Conservation (phyloP, 2,888 invertebrate species). For the Temnothorax unifasciatus region DNA sequence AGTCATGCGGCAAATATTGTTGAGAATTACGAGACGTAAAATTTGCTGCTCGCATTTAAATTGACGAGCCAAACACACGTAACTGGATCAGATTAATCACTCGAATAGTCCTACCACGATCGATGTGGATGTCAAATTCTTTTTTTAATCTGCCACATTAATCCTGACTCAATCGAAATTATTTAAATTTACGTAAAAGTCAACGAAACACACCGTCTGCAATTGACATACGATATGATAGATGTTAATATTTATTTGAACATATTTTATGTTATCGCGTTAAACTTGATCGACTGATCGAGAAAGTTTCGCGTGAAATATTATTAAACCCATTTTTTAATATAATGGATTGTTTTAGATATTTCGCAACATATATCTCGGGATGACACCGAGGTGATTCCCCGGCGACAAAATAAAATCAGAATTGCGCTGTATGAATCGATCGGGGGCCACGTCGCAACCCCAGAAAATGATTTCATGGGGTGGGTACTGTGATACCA, state of each 20-base stretch:
- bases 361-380: not conserved
- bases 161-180: constrained; percentile 9
- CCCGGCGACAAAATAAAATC: constrained; percentile 41
- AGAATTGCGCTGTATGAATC: constrained; percentile 59
- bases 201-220: not conserved
- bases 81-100: constrained; percentile 30
- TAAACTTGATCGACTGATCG: not conserved
- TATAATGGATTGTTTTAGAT: not conserved
- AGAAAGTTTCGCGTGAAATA: too few species aligned
- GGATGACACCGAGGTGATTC: not conserved
- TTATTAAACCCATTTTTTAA: too few species aligned
- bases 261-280: not conserved
- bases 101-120: constrained; percentile 13
- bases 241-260: not conserved
- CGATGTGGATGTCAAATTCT: not conserved
- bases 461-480: constrained; percentile 73
- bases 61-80: not conserved
- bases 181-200: constrained; percentile 17
- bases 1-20: constrained; percentile 34
- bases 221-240: not conserved
- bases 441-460: constrained; percentile 60
- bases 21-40: constrained; percentile 41
- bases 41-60: constrained; percentile 17
- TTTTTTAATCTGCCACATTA: constrained; percentile 11
- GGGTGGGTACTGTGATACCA: constrained; percentile 64